Percentiles rank a stretch among this genome's conserved stretches.
Conservation (phyloP, 2,797 vertebrate species). For the Phataginus tricuspis region DNA sequence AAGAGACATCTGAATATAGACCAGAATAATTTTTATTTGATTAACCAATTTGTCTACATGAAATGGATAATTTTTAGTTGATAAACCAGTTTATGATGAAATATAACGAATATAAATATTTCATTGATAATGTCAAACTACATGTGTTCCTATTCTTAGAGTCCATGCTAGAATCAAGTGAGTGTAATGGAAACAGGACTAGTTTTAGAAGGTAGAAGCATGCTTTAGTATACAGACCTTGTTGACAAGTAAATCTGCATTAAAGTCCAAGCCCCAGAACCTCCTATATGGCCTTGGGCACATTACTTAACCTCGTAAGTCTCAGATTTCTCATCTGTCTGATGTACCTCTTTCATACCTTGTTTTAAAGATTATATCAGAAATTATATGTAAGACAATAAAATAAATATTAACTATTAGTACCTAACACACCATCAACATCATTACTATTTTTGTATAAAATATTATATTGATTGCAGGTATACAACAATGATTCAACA, state of each 20-base stretch:
- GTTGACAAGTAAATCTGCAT: not conserved
- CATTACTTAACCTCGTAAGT: not conserved
- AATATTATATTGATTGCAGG: no score
- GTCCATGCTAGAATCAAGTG: not conserved
- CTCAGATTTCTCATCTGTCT: not conserved
- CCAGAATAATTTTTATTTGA: not conserved
- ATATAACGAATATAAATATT: not conserved
- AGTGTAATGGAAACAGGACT: not conserved
- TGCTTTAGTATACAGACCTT: accelerated
- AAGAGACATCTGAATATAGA: not conserved
- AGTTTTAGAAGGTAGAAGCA: not conserved
- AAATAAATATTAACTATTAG: slow-evolving; percentile 21
- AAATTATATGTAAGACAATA: not conserved
- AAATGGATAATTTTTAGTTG: slow-evolving; percentile 23
- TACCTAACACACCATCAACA: not conserved
- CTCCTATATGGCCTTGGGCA: not conserved
- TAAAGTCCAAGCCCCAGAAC: not conserved
- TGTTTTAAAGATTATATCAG: not conserved
- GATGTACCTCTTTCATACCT: not conserved
- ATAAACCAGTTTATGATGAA: not conserved
- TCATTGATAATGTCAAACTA: not conserved
- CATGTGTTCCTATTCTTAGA: not conserved
- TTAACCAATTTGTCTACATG: not conserved
- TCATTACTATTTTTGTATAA: not conserved
- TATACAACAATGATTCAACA: no score